phyloP scores from a whole-genome alignment of 2,888 invertebrate species.

The Crematogaster levior region DNA sequence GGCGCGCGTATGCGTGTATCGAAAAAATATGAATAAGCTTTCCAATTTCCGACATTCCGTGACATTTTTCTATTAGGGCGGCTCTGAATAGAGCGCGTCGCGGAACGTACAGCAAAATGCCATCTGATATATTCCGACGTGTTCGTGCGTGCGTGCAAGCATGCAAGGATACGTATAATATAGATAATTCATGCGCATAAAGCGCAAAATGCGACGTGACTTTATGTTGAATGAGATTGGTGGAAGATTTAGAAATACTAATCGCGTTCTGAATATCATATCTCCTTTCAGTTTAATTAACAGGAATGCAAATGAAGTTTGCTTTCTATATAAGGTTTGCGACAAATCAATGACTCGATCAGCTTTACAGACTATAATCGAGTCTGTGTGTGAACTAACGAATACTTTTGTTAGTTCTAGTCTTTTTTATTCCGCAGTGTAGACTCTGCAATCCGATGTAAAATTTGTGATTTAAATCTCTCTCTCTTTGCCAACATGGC shows the following conservation, averaged over 20 bases:
- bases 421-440: neutral
- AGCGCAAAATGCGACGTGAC: neutral
- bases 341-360: conserved; percentile 15
- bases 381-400: too few relatives aligned
- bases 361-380: neutral
- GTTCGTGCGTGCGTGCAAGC: conserved; percentile 75
- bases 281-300: neutral
- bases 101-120: conserved; percentile 83
- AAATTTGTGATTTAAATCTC: conserved; percentile 33
- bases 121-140: conserved; percentile 82
- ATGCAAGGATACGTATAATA: conserved; percentile 22
- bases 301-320: neutral
- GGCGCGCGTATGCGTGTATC: conserved; percentile 75
- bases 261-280: neutral
- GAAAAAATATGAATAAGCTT: conserved; percentile 85
- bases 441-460: conserved; percentile 2
- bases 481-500: neutral
- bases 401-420: neutral
- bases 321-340: neutral
- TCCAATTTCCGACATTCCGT: conserved; percentile 85
- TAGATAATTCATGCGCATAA: neutral
- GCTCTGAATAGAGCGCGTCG: conserved; percentile 82
- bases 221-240: neutral
- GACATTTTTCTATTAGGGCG: conserved; percentile 84
- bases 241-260: neutral